Base-by-base conservation (phyloP, 2,888 invertebrate genomes). In the Diaphora mendica region DNA sequence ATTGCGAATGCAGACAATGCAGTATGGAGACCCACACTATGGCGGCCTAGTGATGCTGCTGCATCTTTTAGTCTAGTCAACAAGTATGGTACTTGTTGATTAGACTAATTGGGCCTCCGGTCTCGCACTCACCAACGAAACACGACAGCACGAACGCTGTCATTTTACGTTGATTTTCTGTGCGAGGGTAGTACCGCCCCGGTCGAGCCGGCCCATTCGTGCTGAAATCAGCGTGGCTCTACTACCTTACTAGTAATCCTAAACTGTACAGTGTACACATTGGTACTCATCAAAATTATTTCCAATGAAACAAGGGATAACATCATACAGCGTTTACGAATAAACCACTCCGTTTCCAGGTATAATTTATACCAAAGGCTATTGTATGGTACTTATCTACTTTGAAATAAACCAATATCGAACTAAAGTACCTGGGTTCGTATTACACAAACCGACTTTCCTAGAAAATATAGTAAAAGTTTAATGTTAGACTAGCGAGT, bases 241-340 rank as follows among this genome's bases (percentile, higher is more conserved):
- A n/a, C n/a, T n/a, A n/a, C n/a, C n/a, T n/a, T n/a, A n/a, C n/a
- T 73, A 70, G 59, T 69, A 73, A 64, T 55, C 62, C 62, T 71
- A 30, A 39, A 62, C 62, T 39, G 35, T 44, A 70, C 51, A 62
- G 44, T 39, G 35, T 44, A 70, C 51, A 64, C 73, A 65, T 64
- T 39, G 69, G 67, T 64, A 66, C 66, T 70, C 70, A 73, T 73
- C 73, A 70, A 73, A 73, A 65, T 26, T 65, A 39, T 70, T 73
- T 65, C 69, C 59, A 51, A 48, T 33, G n/a, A 69, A 59, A 42
- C 59, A 30, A 73, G 55, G 72, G 68, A 65, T 64, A 73, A 69
- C 64, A 69, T 64, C n/a, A 42, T 65, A 33, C 33, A 30, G 30
- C 42, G 64, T 64, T 64, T 64, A 64, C 68, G 51, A 42, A 73